Evolutionary conservation across 1,140 invertebrate genomes (phyloP), one percentile per base, ranked within the genome.

Genomic region (Ips typographus): DNA sequence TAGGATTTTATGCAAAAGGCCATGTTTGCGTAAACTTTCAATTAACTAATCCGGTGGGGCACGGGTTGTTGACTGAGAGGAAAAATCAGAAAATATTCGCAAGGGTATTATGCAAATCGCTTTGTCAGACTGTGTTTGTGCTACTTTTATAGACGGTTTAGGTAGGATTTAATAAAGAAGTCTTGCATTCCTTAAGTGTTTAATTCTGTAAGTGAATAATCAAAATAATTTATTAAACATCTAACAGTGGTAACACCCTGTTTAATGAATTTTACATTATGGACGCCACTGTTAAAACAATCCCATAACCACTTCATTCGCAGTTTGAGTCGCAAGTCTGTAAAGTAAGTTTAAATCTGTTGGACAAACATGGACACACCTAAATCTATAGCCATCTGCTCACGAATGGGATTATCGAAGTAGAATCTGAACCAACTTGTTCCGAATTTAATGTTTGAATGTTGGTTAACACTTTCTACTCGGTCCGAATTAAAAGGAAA

Each of bases 311-410:
- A 74, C 67, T 66, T 71, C 58, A 58, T 68, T 68, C 55, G 55
- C 55, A 52, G 59, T 62, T 56, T 68, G 52, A 70, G 36, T 51
- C 52, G 64, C 57, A 71, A 65, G 68, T 65, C 53, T 70, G 65
- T 71, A 61, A 71, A 68, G 58, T 75, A 78, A 80, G 74, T 78
- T 78, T 78, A 80, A 80, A 80, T 75, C 77, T 73, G 65, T 76
- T 77, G 77, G 74, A 77, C 77, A 80, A 80, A 80, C 78, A 80
- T 73, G 77, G 76, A 78, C 77, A 80, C 77, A 80, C 77, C 77
- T 79, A 80, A 80, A 78, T 80, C 77, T 78, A 79, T 79, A 78
- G 77, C 77, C 78, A 74, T 64, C 73, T 77, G 72, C 74, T 77
- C 74, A 74, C 74, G 69, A 71, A 76, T 64, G 61, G 77, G 76